These are phyloP conservation scores for Trididemnum clinides DNA, from an alignment of 23 tunicate genomes.

Conservation along the genomic window DNA sequence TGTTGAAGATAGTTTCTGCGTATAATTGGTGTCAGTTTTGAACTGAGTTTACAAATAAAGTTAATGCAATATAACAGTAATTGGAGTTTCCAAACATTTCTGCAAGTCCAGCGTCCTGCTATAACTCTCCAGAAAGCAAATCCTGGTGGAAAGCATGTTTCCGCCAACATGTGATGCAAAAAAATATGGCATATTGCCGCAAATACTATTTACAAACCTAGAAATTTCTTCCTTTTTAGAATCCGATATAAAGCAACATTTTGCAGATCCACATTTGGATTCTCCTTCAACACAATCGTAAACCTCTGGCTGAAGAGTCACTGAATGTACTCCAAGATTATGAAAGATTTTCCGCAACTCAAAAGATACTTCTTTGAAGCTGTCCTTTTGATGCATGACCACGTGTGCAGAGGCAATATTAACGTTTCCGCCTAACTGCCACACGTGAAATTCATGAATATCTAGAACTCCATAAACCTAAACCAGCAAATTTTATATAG, in stretches of 20 bases:
- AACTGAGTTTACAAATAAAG: no score
- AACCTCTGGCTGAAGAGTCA: constrained; percentile 62
- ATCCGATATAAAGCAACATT: neutral
- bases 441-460: constrained; percentile 63
- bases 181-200: neutral
- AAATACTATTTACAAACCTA: neutral
- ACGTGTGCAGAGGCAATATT: constrained; percentile 67
- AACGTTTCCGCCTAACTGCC: constrained; percentile 56
- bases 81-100: no score
- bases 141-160: no score
- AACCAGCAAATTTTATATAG: no score
- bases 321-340: constrained; percentile 43
- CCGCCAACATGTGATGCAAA: no score
- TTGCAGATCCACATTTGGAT: neutral
- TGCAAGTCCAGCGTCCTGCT: no score
- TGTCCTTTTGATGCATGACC: constrained; percentile 23
- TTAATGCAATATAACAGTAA: no score
- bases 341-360: constrained; percentile 55
- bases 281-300: constrained; percentile 23
- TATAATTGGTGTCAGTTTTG: no score
- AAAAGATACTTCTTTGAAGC: constrained; percentile 17
- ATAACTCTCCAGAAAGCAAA: no score
- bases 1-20: no score
- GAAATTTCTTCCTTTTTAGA: neutral
- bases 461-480: constrained; percentile 30